Evolutionary conservation across 1,140 invertebrate genomes (phyloP), one percentile per base, ranked within the genome.

Genomic region (Adelges cooleyi): DNA sequence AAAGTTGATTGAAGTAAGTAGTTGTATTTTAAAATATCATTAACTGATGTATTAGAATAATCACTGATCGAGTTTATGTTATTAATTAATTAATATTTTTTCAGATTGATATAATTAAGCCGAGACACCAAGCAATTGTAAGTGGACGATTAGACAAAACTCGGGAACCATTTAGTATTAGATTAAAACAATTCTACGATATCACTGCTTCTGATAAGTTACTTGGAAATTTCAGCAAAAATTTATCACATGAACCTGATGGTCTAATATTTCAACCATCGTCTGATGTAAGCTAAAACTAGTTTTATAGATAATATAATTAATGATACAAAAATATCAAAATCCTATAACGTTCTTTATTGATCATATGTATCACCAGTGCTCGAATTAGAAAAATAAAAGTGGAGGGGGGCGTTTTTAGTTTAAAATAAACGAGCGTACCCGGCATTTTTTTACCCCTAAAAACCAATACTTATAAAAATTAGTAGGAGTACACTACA

Each of bases 261-360:
- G 97, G 97, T 48, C 78, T 99, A 0, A 95, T 99, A 71, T 99
- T 98, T 74, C 96, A 99, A 74, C 97, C 97, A 1, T 81, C 86
- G 0, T 80, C 82, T 68, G 86, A 91, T 70, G 84, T 86, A 73
- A 73, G 72, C 65, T 15, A 42, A 36, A 27, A 56, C 46, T 29
- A 36, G 2, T 50, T 29, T 59, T 5, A 38, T 2, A 51, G 25
- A 49, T 54, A 42, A n/a, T 65, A 27, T 36, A n/a, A 6, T 3
- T 65, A n/a, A n/a, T n/a, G n/a, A n/a, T n/a, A n/a, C n/a, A n/a
- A n/a, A n/a, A n/a, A n/a, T n/a, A n/a, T n/a, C n/a, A n/a, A n/a
- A n/a, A n/a, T n/a, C n/a, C n/a, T n/a, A n/a, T n/a, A n/a, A n/a
- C n/a, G n/a, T n/a, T n/a, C n/a, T 40, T 40, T n/a, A 40, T 40